These are phyloP conservation scores for Rhinoderma darwinii DNA, from an alignment of 2,113 vertebrate species.

Conservation along the genomic window DNA sequence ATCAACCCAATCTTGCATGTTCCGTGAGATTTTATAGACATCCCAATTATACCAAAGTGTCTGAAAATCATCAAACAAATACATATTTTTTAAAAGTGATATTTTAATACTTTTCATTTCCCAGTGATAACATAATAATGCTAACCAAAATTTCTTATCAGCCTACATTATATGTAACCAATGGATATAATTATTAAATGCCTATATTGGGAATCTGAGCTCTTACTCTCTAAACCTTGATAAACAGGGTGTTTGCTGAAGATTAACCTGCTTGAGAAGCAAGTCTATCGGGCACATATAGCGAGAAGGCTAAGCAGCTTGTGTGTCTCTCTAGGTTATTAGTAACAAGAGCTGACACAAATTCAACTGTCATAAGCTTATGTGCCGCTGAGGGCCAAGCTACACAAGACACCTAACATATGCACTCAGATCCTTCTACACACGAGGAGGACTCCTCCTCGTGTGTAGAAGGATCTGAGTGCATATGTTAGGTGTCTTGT, in stretches of 20 bases:
- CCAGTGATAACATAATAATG: too few species aligned
- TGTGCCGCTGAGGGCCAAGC: slow-evolving; percentile 10
- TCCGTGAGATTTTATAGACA: too few species aligned
- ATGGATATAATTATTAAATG: neutral
- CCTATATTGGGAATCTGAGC: neutral
- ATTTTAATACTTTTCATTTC: too few species aligned
- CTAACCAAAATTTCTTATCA: too few species aligned
- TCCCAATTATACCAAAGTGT: too few species aligned
- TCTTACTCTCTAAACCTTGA: neutral
- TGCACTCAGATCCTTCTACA: slow-evolving; percentile 17
- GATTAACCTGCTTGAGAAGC: neutral
- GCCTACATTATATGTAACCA: neutral
- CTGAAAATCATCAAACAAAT: too few species aligned
- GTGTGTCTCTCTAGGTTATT: slow-evolving; percentile 9
- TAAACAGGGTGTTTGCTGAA: neutral
- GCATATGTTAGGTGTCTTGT: slow-evolving; percentile 38
- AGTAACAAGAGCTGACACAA: slow-evolving; percentile 25
- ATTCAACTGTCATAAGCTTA: slow-evolving; percentile 29
- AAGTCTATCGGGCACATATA: neutral
- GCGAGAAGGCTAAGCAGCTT: neutral
- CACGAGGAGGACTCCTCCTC: neutral
- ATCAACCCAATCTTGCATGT: too few species aligned
- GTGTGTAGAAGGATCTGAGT: slow-evolving; percentile 3
- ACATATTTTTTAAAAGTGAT: too few species aligned
- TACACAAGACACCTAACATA: slow-evolving; percentile 34